Conservation (phyloP, 2,888 invertebrate genomes). For the Beris chalybata region DNA sequence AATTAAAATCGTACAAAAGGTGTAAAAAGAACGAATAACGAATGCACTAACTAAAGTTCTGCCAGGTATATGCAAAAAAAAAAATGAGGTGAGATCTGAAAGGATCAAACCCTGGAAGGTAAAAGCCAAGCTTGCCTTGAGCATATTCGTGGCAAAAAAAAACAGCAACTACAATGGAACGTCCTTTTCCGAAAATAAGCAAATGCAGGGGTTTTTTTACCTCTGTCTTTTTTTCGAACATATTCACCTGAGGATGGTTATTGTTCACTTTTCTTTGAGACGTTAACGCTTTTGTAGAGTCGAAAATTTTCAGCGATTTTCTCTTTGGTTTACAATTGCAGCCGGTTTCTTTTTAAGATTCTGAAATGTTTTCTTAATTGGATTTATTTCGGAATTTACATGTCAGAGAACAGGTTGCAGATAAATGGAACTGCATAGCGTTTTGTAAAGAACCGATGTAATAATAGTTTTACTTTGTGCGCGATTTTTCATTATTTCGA, state of each 20-base stretch:
- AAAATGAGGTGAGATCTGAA: slow-evolving; percentile 5
- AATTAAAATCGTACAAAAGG: slow-evolving; percentile 41
- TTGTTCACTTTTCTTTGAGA: slow-evolving; percentile 28
- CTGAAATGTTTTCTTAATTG: slow-evolving; percentile 15
- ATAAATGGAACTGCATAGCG: too few species aligned
- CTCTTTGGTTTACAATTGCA: slow-evolving; percentile 6
- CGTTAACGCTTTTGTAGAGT: neutral
- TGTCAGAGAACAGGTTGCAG: too few species aligned
- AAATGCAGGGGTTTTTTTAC: slow-evolving; percentile 12
- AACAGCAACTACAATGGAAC: slow-evolving; percentile 14
- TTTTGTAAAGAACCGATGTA: too few species aligned
- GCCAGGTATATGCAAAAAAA: neutral
- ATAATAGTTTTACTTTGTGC: too few species aligned
- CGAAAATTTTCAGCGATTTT: slow-evolving; percentile 15
- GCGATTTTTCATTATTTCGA: too few species aligned
- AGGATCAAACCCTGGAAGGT: slow-evolving; percentile 15
- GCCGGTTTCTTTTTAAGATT: slow-evolving; percentile 7
- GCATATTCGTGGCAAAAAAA: slow-evolving; percentile 7
- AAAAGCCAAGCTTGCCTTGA: slow-evolving; percentile 6
- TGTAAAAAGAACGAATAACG: slow-evolving; percentile 32
- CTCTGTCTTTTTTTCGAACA: slow-evolving; percentile 11
- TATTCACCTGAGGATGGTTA: slow-evolving; percentile 20
- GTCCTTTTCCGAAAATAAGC: slow-evolving; percentile 27
- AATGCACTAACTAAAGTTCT: slow-evolving; percentile 11
- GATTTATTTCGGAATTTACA: slow-evolving; percentile 17